Percentiles rank a stretch among this genome's conserved stretches.
phyloP scores from a whole-genome alignment of 2,888 invertebrate species.

The Eupithecia inturbata region DNA sequence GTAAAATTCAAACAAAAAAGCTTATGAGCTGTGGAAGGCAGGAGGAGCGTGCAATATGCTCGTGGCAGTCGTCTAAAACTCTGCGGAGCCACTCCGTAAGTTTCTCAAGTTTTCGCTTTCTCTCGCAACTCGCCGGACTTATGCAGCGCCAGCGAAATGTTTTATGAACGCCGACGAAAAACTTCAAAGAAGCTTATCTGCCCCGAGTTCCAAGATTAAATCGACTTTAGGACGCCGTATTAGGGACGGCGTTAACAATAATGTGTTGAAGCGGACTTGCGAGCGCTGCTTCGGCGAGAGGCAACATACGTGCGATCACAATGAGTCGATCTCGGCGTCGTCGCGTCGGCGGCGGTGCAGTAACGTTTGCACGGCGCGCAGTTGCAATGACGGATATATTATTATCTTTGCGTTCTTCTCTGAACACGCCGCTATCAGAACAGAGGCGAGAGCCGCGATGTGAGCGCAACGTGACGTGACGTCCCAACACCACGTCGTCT shows the following conservation, averaged over 20 bases:
- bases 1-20: not conserved
- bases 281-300: not conserved
- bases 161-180: conserved; percentile 62
- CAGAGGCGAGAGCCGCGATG: too few relatives aligned
- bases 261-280: not conserved
- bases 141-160: conserved; percentile 61
- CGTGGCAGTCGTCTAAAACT: conserved; percentile 24
- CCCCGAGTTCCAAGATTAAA: conserved; percentile 11
- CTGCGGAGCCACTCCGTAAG: conserved; percentile 24
- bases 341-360: too few relatives aligned
- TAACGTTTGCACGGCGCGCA: too few relatives aligned
- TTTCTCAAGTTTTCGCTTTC: conserved; percentile 39
- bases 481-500: not conserved
- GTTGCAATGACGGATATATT: too few relatives aligned
- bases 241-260: not conserved
- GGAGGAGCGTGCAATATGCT: conserved; percentile 6
- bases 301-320: not conserved
- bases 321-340: too few relatives aligned
- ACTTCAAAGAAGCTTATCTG: conserved; percentile 51
- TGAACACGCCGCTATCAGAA: too few relatives aligned
- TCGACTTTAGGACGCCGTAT: not conserved
- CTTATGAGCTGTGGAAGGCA: not conserved
- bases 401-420: too few relatives aligned
- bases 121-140: conserved; percentile 50
- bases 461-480: not conserved